A percentile compares a stretch with the other conserved stretches of the same genome.
Conservation (phyloP, 2,888 invertebrate genomes). For the Xanthorhoe designata region DNA sequence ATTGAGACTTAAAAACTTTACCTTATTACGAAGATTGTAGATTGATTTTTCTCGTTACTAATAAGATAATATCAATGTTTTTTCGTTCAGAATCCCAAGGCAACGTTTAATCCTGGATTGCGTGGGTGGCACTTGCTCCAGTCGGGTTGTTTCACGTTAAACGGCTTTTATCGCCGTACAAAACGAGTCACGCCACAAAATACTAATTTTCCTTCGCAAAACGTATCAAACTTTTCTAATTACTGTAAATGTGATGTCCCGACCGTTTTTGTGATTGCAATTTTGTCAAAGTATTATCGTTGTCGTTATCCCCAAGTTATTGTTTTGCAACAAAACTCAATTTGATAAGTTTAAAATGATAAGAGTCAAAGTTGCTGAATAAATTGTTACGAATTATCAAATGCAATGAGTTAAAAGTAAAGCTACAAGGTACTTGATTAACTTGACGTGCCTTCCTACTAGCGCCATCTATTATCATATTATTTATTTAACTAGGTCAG, state of each 20-base stretch:
- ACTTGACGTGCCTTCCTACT: background rate
- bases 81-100: constrained; percentile 1
- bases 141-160: constrained; percentile 61
- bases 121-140: constrained; percentile 38
- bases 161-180: constrained; percentile 68
- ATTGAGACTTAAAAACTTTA: too few relatives aligned
- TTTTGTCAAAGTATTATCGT: constrained; percentile 55
- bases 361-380: constrained; percentile 11
- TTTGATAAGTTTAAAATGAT: constrained; percentile 25
- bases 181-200: constrained; percentile 76
- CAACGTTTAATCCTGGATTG: constrained; percentile 2
- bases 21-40: too few relatives aligned
- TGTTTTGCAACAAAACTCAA: constrained; percentile 36
- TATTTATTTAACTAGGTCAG: background rate
- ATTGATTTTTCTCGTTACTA: too few relatives aligned
- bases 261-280: constrained; percentile 67
- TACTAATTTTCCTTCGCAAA: constrained; percentile 78
- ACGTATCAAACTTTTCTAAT: constrained; percentile 81
- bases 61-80: background rate
- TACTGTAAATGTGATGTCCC: constrained; percentile 74
- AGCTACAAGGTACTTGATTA: background rate
- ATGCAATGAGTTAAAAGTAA: background rate
- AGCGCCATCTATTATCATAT: constrained; percentile 27
- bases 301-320: constrained; percentile 48
- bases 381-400: background rate